Conservation (phyloP, 2,888 invertebrate genomes). For the Bibio marci region DNA sequence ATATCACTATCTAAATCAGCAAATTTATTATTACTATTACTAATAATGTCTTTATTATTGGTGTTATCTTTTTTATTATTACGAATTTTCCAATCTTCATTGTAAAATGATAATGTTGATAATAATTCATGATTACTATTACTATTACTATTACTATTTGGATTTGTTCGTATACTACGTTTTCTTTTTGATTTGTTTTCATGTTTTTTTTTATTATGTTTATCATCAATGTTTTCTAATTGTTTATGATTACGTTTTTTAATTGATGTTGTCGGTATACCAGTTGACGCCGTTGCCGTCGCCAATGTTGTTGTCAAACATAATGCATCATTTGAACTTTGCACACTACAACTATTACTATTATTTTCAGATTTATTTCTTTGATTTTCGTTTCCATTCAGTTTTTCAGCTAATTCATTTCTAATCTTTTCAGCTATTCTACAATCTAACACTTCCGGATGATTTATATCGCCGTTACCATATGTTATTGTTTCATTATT, state of each 20-base stretch:
- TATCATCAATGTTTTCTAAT: too few species aligned
- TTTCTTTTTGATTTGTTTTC: not conserved
- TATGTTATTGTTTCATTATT: conserved; percentile 6
- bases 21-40: not conserved
- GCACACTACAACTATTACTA: not conserved
- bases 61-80: too few species aligned
- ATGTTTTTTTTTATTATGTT: too few species aligned
- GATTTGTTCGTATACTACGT: too few species aligned
- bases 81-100: too few species aligned
- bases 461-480: conserved; percentile 9
- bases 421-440: conserved; percentile 30
- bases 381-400: conserved; percentile 9
- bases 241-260: too few species aligned
- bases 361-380: conserved; percentile 4
- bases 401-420: conserved; percentile 24
- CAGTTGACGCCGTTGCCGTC: too few species aligned
- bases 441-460: conserved; percentile 28
- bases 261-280: too few species aligned
- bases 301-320: not conserved
- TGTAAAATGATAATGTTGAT: too few species aligned
- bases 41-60: not conserved
- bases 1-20: conserved; percentile 5
- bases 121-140: too few species aligned
- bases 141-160: too few species aligned
- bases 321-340: not conserved